phyloP scores from a whole-genome alignment of 2,888 invertebrate genomes.

The Meandrusa payeni region DNA sequence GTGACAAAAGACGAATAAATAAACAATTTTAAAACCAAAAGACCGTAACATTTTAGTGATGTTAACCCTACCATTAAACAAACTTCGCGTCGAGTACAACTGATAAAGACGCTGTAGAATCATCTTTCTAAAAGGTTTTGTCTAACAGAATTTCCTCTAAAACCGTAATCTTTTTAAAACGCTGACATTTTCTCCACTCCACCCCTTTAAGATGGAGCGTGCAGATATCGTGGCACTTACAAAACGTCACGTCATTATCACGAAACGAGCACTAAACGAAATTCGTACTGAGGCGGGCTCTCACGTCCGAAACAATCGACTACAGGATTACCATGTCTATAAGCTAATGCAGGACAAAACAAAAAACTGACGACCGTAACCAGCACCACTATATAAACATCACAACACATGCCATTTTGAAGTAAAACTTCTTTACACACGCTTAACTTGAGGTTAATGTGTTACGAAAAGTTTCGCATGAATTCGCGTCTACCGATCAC shows the following conservation, averaged over 20 bases:
- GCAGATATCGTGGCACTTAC: slow-evolving; percentile 20
- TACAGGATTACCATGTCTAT: slow-evolving; percentile 2
- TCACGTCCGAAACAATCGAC: slow-evolving; percentile 27
- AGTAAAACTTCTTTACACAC: no score
- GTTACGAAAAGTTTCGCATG: no score
- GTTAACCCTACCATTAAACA: slow-evolving; percentile 6
- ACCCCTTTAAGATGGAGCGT: slow-evolving; percentile 21
- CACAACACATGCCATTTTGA: no score
- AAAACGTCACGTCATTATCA: slow-evolving; percentile 23
- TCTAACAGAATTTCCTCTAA: slow-evolving; percentile 11
- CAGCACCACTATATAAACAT: no score
- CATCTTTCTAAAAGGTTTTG: slow-evolving; percentile 4
- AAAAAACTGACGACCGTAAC: no score
- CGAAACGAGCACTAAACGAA: slow-evolving; percentile 18
- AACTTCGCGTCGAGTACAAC: slow-evolving; percentile 15
- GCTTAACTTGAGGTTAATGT: no score
- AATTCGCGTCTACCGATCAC: no score
- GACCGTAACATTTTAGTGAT: not conserved
- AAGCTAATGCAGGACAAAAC: not conserved
- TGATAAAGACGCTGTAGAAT: slow-evolving; percentile 2
- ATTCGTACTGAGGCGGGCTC: slow-evolving; percentile 18
- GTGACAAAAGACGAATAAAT: no score
- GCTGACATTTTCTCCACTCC: slow-evolving; percentile 21
- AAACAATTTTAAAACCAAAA: no score
- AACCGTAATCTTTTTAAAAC: slow-evolving; percentile 17